Evolutionary conservation across 2,888 invertebrate species (phyloP), one percentile per base, ranked within the genome.

Genomic region (Dryobotodes eremita): DNA sequence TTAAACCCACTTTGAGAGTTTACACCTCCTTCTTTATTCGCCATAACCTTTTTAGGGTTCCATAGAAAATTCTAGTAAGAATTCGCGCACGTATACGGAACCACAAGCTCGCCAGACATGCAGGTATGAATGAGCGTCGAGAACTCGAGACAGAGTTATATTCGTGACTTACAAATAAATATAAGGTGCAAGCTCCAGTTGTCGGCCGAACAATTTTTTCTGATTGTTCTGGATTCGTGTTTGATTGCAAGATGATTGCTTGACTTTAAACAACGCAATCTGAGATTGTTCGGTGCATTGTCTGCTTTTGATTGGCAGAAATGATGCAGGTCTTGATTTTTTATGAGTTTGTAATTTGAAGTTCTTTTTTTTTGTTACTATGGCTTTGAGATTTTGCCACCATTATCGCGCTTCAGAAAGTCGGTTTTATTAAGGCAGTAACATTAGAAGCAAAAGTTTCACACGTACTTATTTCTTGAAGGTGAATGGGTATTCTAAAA

Each of bases 71-170:
- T 71, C 2, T 48, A 68, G 66, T 62, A 48, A 23, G 20, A 57
- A 53, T 13, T 20, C n/a, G 0, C 15, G 42, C 71, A 71, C 48
- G 61, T 59, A 64, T 71, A 68, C 85, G 81, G 81, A 85, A 81
- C 72, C 74, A 70, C 48, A 66, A 77, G 76, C 66, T 57, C 71
- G 75, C 80, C 83, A 88, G 87, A 85, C 87, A 76, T 65, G 48
- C 82, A 74, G 80, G 86, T 88, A 92, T 92, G 92, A 92, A 92
- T 92, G 92, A 83, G 74, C 85, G 76, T 69, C 84, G 84, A 36
- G 31, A 36, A 36, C 31, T 36, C 31, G 31, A 86, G 89, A 89
- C 90, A 83, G 78, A 77, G 75, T 79, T 86, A 86, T 88, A 89
- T 89, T 90, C 89, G 88, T 91, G 89, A 83, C 85, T 81, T 84